These are phyloP conservation scores for Brachionus paranguensis DNA, from an alignment of 1,140 invertebrate species.

Conservation along the genomic window DNA sequence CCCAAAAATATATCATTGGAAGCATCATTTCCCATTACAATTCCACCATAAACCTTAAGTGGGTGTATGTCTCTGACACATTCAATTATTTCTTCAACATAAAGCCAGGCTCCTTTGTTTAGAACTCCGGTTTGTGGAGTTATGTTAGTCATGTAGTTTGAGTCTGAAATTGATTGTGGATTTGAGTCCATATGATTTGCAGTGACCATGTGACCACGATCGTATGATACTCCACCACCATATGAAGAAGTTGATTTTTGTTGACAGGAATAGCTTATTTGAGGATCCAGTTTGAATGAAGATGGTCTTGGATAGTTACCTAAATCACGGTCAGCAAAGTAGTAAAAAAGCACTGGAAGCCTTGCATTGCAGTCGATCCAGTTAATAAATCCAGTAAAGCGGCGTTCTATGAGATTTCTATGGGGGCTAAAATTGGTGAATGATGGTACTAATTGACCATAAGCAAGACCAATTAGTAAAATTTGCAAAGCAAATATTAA, in stretches of 20 bases:
- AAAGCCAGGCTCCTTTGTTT: not conserved
- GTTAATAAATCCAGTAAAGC: not conserved
- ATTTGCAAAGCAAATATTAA: not conserved
- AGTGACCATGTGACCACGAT: not conserved
- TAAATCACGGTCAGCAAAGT: not conserved
- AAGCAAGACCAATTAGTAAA: not conserved
- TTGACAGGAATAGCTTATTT: not conserved
- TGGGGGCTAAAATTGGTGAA: not conserved
- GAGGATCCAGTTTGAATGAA: not conserved
- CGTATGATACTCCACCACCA: not conserved
- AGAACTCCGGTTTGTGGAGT: not conserved
- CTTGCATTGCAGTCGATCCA: not conserved
- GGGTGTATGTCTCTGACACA: not conserved
- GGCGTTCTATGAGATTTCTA: not conserved
- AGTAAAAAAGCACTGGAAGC: not conserved
- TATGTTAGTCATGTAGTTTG: not conserved
- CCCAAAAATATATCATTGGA: not conserved
- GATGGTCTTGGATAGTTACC: not conserved
- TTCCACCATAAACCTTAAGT: not conserved
- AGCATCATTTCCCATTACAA: not conserved
- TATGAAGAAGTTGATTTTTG: not conserved
- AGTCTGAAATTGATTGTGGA: not conserved
- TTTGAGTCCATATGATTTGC: not conserved
- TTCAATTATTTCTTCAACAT: not conserved
- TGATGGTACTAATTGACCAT: not conserved